phyloP scores from a whole-genome alignment of 2,888 invertebrate genomes.

The Drosophila mercatorum region DNA sequence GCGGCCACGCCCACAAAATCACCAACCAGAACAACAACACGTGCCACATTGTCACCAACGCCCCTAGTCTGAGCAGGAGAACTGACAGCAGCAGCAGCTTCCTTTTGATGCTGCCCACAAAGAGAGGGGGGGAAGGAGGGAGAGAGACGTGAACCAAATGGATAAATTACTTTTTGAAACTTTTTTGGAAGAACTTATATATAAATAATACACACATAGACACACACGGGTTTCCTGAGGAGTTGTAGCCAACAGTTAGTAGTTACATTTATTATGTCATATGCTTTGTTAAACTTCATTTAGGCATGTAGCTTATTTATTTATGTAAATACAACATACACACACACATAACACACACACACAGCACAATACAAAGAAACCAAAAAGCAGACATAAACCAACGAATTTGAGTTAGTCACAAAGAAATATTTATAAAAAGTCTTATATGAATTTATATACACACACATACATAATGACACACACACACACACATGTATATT shows the following conservation, averaged over 20 bases:
- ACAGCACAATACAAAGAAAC: constrained; percentile 20
- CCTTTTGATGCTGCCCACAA: constrained; percentile 29
- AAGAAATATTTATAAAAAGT: constrained; percentile 51
- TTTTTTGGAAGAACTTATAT: constrained; percentile 12
- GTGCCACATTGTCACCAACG: constrained; percentile 82
- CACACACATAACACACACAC: constrained; percentile 1
- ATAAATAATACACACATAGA: constrained; percentile 7
- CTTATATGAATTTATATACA: constrained; percentile 43
- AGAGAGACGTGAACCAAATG: constrained; percentile 46
- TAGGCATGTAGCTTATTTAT: constrained; percentile 65
- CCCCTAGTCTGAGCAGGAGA: constrained; percentile 70
- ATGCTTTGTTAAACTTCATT: constrained; percentile 66
- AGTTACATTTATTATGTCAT: constrained; percentile 35
- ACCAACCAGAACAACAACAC: constrained; percentile 80
- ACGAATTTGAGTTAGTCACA: constrained; percentile 67
- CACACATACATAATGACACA: background rate
- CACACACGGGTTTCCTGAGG: constrained; percentile 59
- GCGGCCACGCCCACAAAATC: constrained; percentile 78
- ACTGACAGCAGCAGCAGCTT: constrained; percentile 10
- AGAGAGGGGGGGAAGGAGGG: background rate
- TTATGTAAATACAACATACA: constrained; percentile 61
- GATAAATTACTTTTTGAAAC: constrained; percentile 37
- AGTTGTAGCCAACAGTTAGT: constrained; percentile 56
- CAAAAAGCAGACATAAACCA: constrained; percentile 35
- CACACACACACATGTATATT: constrained; percentile 22